Conservation (phyloP, 2,113 vertebrate genomes). For the Mixornis gularis region DNA sequence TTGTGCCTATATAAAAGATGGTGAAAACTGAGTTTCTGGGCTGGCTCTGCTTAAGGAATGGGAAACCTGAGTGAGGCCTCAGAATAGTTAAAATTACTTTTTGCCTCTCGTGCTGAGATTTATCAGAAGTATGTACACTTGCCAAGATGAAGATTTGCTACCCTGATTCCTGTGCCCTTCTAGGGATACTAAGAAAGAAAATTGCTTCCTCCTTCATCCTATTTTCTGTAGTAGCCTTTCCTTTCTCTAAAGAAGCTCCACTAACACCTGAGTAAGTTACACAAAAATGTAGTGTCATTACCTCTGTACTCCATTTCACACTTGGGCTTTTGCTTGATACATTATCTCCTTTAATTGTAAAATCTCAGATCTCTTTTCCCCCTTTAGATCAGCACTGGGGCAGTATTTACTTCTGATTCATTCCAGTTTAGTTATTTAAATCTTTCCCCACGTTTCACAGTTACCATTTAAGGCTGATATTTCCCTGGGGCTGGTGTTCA, state of each 20-base stretch:
- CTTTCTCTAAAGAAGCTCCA: background rate
- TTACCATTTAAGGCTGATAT: conserved; percentile 60
- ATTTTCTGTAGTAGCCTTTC: background rate
- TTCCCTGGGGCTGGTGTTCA: conserved; percentile 16
- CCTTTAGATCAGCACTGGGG: background rate
- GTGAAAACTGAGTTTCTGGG: background rate
- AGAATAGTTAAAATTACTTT: background rate
- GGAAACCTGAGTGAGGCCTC: background rate
- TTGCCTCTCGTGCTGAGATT: background rate
- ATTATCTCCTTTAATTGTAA: background rate
- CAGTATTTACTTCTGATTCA: conserved; percentile 44
- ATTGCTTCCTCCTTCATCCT: background rate
- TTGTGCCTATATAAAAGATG: background rate
- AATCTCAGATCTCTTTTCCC: background rate
- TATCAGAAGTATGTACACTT: background rate
- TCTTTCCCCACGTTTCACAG: background rate
- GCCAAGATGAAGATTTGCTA: background rate
- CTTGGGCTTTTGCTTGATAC: background rate
- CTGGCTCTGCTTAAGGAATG: background rate
- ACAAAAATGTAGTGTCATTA: background rate
- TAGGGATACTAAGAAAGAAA: background rate
- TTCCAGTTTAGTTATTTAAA: conserved; percentile 48
- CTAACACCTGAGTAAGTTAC: background rate
- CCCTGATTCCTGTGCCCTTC: background rate
- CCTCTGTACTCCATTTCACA: background rate